Evolutionary conservation across 2,797 vertebrate species (phyloP).

Genomic region (Scolopax bukidnonensis): DNA sequence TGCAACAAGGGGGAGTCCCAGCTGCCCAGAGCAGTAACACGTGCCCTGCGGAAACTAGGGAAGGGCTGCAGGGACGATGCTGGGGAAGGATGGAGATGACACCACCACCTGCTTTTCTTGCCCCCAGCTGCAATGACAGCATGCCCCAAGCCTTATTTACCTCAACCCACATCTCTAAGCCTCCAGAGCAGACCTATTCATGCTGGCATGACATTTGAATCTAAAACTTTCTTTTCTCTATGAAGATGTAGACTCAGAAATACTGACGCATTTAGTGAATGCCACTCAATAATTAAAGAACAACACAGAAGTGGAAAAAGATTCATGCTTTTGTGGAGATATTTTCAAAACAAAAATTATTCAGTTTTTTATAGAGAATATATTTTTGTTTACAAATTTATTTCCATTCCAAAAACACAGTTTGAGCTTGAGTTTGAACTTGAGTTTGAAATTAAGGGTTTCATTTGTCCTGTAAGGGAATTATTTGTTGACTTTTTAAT

Average conservation of each 20-base stretch:
- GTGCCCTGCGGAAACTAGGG: rapidly evolving
- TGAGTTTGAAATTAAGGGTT: neutral
- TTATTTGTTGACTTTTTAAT: neutral
- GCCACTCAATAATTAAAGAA: neutral
- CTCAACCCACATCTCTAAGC: neutral
- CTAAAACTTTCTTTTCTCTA: neutral
- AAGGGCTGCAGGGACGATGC: neutral
- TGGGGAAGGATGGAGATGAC: neutral
- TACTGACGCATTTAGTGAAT: neutral
- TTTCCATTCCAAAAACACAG: neutral
- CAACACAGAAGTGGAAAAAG: neutral
- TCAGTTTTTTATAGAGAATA: neutral
- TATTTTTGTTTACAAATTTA: neutral
- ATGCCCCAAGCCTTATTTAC: neutral
- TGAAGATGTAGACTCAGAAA: neutral
- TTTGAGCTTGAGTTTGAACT: neutral
- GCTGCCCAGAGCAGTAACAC: neutral
- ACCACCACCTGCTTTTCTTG: neutral
- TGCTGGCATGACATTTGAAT: neutral
- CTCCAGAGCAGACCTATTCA: neutral
- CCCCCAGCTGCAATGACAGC: neutral
- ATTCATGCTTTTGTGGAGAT: neutral
- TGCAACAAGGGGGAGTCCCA: neutral
- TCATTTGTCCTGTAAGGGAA: neutral
- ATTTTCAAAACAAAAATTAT: neutral